Conservation (phyloP, 2,797 vertebrate species). For the Crenichthys baileyi region DNA sequence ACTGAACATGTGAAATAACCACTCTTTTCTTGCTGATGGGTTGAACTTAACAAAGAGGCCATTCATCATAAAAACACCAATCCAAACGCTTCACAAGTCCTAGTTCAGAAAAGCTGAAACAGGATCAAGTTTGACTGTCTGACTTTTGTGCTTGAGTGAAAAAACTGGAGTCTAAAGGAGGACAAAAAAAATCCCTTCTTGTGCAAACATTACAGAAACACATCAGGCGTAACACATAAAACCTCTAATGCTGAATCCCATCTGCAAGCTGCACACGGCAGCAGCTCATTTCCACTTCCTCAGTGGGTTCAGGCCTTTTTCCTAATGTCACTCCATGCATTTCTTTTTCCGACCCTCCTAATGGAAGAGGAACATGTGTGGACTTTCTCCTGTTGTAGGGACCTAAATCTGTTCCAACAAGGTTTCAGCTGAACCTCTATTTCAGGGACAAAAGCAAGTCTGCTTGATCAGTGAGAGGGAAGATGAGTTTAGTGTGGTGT, state of each 20-base stretch:
- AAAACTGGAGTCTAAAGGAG: background rate
- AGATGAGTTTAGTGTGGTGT: background rate
- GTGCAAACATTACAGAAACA: background rate
- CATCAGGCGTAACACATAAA: background rate
- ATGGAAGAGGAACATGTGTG: slow-evolving; percentile 9
- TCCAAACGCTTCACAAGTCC: slow-evolving; percentile 9
- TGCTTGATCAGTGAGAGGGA: background rate
- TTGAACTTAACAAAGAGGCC: slow-evolving; percentile 9
- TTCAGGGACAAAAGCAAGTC: background rate
- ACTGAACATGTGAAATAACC: slow-evolving; percentile 2
- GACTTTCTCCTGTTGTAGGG: background rate
- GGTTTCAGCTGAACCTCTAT: background rate
- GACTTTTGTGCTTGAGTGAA: slow-evolving; percentile 8
- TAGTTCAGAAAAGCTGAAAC: background rate
- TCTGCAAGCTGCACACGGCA: slow-evolving; percentile 1
- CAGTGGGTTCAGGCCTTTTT: slow-evolving; percentile 4
- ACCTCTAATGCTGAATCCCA: background rate
- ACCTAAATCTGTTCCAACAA: background rate
- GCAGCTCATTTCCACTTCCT: slow-evolving; percentile 25
- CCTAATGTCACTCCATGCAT: slow-evolving; percentile 21
- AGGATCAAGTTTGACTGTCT: background rate
- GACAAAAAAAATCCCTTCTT: background rate
- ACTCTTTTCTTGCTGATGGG: slow-evolving; percentile 2
- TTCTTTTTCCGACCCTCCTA: slow-evolving; percentile 37
- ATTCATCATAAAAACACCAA: slow-evolving; percentile 16